phyloP scores from a whole-genome alignment of 2,888 invertebrate species.

The Dusona sp. region DNA sequence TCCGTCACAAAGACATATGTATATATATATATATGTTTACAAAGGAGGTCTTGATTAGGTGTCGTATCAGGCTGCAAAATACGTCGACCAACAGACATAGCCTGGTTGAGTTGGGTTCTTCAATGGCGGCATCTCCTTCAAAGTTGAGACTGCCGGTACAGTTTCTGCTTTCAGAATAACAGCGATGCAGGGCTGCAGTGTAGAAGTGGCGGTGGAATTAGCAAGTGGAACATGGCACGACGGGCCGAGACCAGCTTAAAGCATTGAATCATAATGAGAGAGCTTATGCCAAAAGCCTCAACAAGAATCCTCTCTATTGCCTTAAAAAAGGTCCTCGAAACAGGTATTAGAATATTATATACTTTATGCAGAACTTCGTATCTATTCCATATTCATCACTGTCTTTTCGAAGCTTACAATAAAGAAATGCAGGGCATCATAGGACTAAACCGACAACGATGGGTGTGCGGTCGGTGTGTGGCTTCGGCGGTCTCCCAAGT shows the following conservation, averaged over 20 bases:
- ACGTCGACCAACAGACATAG: conserved; percentile 41
- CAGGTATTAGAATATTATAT: conserved; percentile 78
- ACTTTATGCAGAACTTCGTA: conserved; percentile 64
- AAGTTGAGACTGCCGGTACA: conserved; percentile 25
- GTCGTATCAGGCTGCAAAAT: conserved; percentile 35
- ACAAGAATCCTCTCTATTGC: conserved; percentile 75
- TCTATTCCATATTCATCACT: conserved; percentile 79
- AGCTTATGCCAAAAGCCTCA: conserved; percentile 82
- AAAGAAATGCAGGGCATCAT: conserved; percentile 19
- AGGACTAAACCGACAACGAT: too few relatives aligned
- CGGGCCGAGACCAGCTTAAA: conserved; percentile 81
- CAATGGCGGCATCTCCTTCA: conserved; percentile 52
- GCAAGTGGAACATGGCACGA: conserved; percentile 67
- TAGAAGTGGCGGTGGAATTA: conserved; percentile 63
- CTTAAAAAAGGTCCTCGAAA: conserved; percentile 76
- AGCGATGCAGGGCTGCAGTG: conserved; percentile 55
- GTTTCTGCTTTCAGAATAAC: conserved; percentile 58
- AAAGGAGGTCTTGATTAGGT: conserved; percentile 56
- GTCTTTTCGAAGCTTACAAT: conserved; percentile 75
- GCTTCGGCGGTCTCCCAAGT: too few relatives aligned
- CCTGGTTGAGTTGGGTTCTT: conserved; percentile 60
- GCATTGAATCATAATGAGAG: conserved; percentile 85
- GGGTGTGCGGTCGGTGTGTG: too few relatives aligned
- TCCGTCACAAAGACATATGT: conserved; percentile 53
- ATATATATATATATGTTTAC: conserved; percentile 62